Evolutionary conservation across 2,888 invertebrate species (phyloP), one percentile per base, ranked within the genome.

Genomic region (Coenonympha glycerion): DNA sequence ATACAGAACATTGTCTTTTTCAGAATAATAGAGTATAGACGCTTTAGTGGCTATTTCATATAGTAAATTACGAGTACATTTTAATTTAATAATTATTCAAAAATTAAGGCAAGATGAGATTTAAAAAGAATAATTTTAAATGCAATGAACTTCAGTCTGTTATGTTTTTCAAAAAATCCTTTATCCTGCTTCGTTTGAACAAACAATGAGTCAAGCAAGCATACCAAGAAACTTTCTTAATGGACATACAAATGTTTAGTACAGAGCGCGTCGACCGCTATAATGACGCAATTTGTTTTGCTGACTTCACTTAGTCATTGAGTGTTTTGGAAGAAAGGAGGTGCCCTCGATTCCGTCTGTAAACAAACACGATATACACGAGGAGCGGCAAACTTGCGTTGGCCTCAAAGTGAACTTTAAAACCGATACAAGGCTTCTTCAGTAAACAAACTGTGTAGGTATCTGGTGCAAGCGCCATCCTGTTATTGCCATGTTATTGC

Each of bases 211-310:
- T 8, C 5, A 6, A 24, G 3, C 8, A 19, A 40, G 42, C 30
- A 19, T 31, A 31, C 13, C 8, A n/a, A 45, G 31, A 44, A 44
- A 22, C 33, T 33, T 33, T 44, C 33, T 44, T n/a, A n/a, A 9
- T 24, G 15, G n/a, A 22, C 22, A 44, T 31, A 16, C 15, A 22
- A 22, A 42, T 13, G 9, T 30, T n/a, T 16, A 44, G 33, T 33
- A 16, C 48, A 3, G 44, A 47, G 57, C 57, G 49, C 60, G 57
- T 55, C 49, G 59, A 56, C 55, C 56, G 54, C 45, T 49, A 51
- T 49, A 49, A 58, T 81, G 77, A 81, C 79, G 79, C 73, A 82
- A 81, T 66, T 72, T 79, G 82, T 83, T 84, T 83, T 80, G 78
- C 73, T 65, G 66, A 74, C 72, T 68, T 66, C 64, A 72, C 75